phyloP scores from a whole-genome alignment of 2,888 invertebrate genomes.

The Spilarctia lutea region DNA sequence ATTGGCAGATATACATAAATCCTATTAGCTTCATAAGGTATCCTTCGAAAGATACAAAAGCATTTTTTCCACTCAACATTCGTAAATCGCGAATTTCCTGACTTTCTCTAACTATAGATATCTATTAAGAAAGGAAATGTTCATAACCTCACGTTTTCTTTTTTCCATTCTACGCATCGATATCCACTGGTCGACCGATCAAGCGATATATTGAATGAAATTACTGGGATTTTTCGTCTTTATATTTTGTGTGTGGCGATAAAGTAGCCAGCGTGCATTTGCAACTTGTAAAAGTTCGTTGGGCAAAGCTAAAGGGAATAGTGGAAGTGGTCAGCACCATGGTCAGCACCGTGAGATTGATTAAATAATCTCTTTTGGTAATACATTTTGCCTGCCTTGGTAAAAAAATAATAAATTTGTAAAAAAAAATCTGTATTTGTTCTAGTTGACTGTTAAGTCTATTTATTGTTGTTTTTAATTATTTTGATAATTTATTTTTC shows the following conservation, averaged over 20 bases:
- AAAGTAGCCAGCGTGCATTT: conserved; percentile 6
- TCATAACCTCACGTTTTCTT: conserved; percentile 45
- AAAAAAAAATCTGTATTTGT: too few relatives aligned
- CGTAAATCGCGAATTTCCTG: conserved; percentile 41
- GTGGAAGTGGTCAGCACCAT: background rate
- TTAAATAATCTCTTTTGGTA: conserved; percentile 1
- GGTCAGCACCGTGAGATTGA: background rate
- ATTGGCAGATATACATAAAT: conserved; percentile 38
- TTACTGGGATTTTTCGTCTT: conserved; percentile 42
- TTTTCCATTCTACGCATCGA: conserved; percentile 58
- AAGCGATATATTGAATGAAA: conserved; percentile 45
- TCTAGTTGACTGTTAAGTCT: background rate
- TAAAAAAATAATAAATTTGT: background rate
- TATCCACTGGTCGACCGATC: conserved; percentile 48
- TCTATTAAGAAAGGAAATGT: conserved; percentile 37
- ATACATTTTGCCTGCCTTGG: background rate
- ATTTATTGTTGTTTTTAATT: background rate
- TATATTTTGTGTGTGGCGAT: conserved; percentile 36
- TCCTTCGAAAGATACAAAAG: conserved; percentile 31
- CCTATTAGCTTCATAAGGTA: conserved; percentile 44
- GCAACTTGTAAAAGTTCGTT: conserved; percentile 9
- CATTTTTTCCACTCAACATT: conserved; percentile 33
- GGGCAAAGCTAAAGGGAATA: background rate
- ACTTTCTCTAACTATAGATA: conserved; percentile 20
- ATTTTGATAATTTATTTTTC: background rate